Evolutionary conservation across 30 jellyfish, hydroid and myxozoan genomes (phyloP).

Genomic region (Hydra vulgaris): DNA sequence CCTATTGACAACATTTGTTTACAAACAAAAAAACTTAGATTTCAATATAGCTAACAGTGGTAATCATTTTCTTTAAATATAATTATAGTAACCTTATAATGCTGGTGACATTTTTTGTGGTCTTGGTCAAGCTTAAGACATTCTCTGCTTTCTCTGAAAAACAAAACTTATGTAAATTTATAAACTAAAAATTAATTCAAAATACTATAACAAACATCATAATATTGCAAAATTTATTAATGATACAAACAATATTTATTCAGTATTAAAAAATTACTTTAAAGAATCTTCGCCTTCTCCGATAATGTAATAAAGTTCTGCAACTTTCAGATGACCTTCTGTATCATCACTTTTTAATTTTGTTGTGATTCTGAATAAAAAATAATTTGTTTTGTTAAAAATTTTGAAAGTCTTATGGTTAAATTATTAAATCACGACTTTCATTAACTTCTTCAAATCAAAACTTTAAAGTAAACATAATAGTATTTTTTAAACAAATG

Average conservation of each 20-base stretch:
- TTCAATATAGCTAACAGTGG: no score
- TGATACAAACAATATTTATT: no score
- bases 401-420: not conserved
- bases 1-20: no score
- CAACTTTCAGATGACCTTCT: conserved; percentile 55
- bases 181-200: not conserved
- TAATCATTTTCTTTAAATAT: not conserved
- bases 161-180: not conserved
- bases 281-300: conserved; percentile 94
- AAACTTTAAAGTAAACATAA: not conserved
- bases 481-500: no score
- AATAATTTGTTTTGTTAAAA: no score
- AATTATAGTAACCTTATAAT: conserved; percentile 55
- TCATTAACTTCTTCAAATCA: not conserved
- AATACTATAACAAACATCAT: not conserved
- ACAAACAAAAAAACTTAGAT: no score
- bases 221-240: not conserved
- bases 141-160: conserved; percentile 70
- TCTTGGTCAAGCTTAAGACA: conserved; percentile 86
- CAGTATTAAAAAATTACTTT: conserved; percentile 45
- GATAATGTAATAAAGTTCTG: conserved; percentile 41
- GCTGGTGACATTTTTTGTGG: conserved; percentile 68
- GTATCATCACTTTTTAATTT: conserved; percentile 68
- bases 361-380: conserved; percentile 58
- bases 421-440: not conserved